A percentile compares a stretch with the other conserved stretches of the same genome.
Conservation (phyloP, 2,797 vertebrate species). For the Aeoliscus strigatus region DNA sequence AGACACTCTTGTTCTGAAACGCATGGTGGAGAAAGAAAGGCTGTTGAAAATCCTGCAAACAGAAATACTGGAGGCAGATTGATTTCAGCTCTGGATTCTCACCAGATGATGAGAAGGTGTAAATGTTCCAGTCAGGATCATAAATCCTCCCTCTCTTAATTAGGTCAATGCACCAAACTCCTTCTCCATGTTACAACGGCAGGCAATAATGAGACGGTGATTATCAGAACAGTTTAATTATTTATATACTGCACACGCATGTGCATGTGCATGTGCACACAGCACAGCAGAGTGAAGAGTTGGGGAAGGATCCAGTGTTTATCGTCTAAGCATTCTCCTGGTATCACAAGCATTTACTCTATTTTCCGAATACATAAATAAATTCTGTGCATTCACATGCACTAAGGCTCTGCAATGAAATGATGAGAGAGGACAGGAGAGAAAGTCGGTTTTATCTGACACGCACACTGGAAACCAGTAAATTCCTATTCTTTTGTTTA, state of each 20-base stretch:
- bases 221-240: conserved; percentile 8
- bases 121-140: conserved; percentile 7
- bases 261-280: not conserved
- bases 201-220: not conserved
- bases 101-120: conserved; percentile 11
- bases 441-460: too few relatives aligned
- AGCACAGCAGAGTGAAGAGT: conserved; percentile 1
- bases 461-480: too few relatives aligned
- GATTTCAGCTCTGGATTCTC: not conserved
- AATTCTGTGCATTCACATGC: not conserved
- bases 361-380: too few relatives aligned
- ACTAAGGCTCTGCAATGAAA: too few relatives aligned
- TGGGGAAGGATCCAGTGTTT: not conserved
- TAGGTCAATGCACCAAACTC: conserved; percentile 5
- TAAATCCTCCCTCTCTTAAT: conserved; percentile 13
- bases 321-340: not conserved
- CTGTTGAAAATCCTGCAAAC: conserved; percentile 1
- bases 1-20: not conserved
- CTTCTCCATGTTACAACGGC: not conserved
- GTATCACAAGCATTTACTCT: too few relatives aligned
- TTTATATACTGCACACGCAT: conserved; percentile 1
- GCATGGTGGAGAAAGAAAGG: not conserved
- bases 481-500: too few relatives aligned
- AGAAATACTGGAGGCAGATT: not conserved
- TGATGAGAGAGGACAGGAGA: too few relatives aligned